Evolutionary conservation across 2,113 vertebrate genomes (phyloP), one percentile per base, ranked within the genome.

Genomic region (Chitala chitala): DNA sequence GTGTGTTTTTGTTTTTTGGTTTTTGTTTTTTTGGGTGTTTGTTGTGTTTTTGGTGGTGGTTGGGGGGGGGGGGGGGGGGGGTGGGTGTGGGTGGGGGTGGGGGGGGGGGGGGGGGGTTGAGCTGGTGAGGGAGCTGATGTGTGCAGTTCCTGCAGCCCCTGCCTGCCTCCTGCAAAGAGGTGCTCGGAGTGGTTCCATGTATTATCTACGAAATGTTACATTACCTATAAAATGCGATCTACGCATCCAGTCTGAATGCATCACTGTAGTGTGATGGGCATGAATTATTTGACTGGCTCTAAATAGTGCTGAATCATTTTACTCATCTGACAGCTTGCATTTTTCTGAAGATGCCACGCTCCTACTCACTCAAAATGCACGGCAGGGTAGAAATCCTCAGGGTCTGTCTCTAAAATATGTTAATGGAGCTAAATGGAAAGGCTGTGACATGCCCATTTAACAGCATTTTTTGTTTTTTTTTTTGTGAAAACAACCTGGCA

Each of bases 361-460:
- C 38, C 71, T 17, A 33, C 73, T 42, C 33, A 42, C 31, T 55
- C 24, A 38, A 46, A n/a, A 15, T 17, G 15, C 70, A 26, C 31
- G 53, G 75, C 65, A 31, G 72, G 55, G 36, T 56, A 69, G 40
- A 40, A 42, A 48, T 40, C 17, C 40, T 72, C 46, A 38, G n/a
- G 48, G 69, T 42, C 20, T 71, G 70, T 80, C 63, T 75, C 80
- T 48, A 33, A 48, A 72, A 77, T 54, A 66, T 65, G 75, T 63
- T 69, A 55, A 73, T 70, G 15, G 63, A 54, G 81, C 65, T 79
- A 76, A 78, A 77, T 74, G 75, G 9, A 54, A 72, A 78, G 73
- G 76, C 76, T 48, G 71, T 85, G 83, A 82, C 85, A 86, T 86
- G 87, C 87, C 73, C 78, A 76, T 87, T 86, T 83, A 85, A 79